Percentiles rank a stretch among this genome's conserved stretches.
phyloP scores from a whole-genome alignment of 1,140 invertebrate species.

The Marisa cornuarietis region DNA sequence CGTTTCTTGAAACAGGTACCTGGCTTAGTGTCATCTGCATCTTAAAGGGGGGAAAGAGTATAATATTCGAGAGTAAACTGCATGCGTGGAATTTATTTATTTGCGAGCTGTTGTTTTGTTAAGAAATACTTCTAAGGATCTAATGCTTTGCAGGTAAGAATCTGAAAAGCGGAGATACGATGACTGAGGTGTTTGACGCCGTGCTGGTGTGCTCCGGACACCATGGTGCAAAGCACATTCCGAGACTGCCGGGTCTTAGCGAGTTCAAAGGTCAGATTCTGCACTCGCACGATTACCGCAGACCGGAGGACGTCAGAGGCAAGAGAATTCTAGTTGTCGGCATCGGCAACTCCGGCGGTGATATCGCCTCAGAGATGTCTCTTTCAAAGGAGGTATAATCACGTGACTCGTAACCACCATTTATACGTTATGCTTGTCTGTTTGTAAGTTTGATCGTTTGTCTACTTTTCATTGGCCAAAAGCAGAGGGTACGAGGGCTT shows the following conservation, averaged over 20 bases:
- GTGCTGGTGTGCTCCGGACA: slow-evolving; percentile 63
- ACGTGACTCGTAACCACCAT: too few species aligned
- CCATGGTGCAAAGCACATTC: slow-evolving; percentile 62
- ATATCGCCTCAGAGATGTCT: slow-evolving; percentile 67
- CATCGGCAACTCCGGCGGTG: slow-evolving; percentile 69
- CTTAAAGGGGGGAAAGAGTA: too few species aligned
- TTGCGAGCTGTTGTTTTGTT: too few species aligned
- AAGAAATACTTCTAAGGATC: too few species aligned
- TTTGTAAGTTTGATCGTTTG: too few species aligned
- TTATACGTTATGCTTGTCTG: too few species aligned
- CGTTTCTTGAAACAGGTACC: too few species aligned
- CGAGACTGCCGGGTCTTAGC: slow-evolving; percentile 59
- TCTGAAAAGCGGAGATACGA: slow-evolving; percentile 19
- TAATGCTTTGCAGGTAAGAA: background rate
- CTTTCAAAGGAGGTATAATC: slow-evolving; percentile 28
- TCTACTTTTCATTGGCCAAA: too few species aligned
- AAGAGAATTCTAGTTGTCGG: slow-evolving; percentile 68
- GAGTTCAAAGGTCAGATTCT: slow-evolving; percentile 65
- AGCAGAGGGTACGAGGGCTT: too few species aligned
- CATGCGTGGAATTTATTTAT: too few species aligned
- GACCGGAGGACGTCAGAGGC: slow-evolving; percentile 57
- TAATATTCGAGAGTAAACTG: too few species aligned
- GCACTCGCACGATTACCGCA: slow-evolving; percentile 67
- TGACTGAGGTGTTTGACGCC: slow-evolving; percentile 57
- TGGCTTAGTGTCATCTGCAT: too few species aligned